These are phyloP conservation scores for Phenganax marumi DNA, from an alignment of 92 coral and sea anemone genomes.

Conservation along the genomic window DNA sequence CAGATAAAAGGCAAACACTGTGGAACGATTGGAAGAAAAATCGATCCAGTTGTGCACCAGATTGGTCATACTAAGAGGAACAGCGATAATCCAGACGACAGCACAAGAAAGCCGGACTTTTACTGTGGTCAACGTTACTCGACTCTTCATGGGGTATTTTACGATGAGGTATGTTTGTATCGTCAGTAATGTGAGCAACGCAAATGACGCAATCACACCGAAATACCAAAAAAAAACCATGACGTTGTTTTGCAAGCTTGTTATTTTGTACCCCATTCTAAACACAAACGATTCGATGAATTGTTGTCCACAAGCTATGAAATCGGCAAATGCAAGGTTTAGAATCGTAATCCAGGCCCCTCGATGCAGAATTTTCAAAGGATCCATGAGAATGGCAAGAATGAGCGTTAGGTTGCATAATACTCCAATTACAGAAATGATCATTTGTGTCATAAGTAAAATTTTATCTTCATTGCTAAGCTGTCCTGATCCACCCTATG, in stretches of 20 bases:
- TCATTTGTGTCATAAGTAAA: not conserved
- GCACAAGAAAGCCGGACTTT: conserved; percentile 66
- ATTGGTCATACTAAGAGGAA: conserved; percentile 3
- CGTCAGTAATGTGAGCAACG: not conserved
- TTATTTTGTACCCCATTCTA: too few relatives aligned
- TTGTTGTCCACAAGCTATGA: not conserved
- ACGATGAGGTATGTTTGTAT: conserved; percentile 4
- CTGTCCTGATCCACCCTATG: too few relatives aligned
- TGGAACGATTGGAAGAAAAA: too few relatives aligned
- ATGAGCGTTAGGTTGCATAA: not conserved
- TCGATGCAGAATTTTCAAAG: conserved; percentile 3
- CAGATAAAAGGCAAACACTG: too few relatives aligned
- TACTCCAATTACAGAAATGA: not conserved
- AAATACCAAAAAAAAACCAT: not conserved
- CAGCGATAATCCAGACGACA: conserved; percentile 62
- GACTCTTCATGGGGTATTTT: conserved; percentile 24
- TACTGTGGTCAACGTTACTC: not conserved
- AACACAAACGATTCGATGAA: not conserved
- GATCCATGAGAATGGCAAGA: not conserved
- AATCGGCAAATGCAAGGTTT: not conserved
- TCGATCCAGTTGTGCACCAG: too few relatives aligned
- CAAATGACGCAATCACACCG: conserved; percentile 1
- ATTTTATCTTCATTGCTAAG: not conserved
- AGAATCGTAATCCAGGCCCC: conserved; percentile 2
- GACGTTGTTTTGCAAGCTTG: too few relatives aligned